These are phyloP conservation scores for Acipenser oxyrinchus DNA, from an alignment of 2,797 vertebrate species.

Conservation along the genomic window DNA sequence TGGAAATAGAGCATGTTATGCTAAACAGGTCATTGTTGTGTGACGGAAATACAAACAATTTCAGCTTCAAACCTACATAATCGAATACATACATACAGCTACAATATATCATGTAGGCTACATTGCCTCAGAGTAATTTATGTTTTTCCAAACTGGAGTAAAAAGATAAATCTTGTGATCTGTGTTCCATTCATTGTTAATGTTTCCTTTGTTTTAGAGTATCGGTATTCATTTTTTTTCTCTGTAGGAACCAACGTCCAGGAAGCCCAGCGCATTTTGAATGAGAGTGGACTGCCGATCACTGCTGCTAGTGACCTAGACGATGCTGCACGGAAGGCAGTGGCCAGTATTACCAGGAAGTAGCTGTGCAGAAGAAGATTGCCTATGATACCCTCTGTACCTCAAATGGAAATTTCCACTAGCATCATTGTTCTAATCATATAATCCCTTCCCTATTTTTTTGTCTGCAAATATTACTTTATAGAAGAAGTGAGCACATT, in stretches of 20 bases:
- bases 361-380: constrained; percentile 33
- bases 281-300: constrained; percentile 85
- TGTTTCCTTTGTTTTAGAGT: background rate
- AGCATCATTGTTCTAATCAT: constrained; percentile 1
- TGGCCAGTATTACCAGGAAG: constrained; percentile 76
- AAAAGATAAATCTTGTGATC: no score
- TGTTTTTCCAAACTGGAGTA: no score
- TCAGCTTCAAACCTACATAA: no score
- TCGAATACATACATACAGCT: no score
- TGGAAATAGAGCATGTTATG: background rate
- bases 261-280: constrained; percentile 84
- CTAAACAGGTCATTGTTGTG: constrained; percentile 8
- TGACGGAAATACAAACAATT: no score
- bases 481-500: no score
- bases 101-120: no score
- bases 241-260: constrained; percentile 83
- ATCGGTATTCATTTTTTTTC: background rate
- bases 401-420: constrained; percentile 4
- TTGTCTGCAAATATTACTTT: no score
- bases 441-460: constrained; percentile 1
- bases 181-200: constrained; percentile 1
- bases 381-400: background rate
- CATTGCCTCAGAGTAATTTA: no score
- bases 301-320: constrained; percentile 78
- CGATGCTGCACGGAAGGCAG: constrained; percentile 89